Evolutionary conservation across 2,113 vertebrate genomes (phyloP).

Genomic region (Copsychus sechellarum): DNA sequence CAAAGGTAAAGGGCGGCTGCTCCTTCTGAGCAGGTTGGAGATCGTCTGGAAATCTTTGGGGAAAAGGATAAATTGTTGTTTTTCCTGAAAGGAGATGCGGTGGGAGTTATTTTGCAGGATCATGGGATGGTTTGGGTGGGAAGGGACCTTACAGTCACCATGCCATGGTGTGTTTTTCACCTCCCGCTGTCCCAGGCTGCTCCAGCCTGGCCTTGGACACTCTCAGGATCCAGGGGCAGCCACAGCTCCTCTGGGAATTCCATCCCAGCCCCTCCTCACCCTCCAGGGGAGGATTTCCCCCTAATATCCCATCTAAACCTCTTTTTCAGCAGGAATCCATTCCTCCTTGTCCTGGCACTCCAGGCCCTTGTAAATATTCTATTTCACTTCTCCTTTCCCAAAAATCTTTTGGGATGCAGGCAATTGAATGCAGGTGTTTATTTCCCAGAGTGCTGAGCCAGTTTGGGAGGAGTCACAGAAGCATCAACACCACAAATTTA

Average conservation of each 20-base stretch:
- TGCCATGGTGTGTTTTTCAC: not conserved
- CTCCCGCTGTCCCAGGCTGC: fast-evolving
- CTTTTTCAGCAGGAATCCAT: not conserved
- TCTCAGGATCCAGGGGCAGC: not conserved
- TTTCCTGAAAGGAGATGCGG: not conserved
- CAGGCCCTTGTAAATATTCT: not conserved
- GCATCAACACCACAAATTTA: not conserved
- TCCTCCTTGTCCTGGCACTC: not conserved
- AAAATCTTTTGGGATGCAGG: not conserved
- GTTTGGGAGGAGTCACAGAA: not conserved
- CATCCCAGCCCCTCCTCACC: not conserved
- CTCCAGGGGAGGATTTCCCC: not conserved
- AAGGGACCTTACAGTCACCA: not conserved
- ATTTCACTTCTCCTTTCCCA: not conserved
- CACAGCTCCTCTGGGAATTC: not conserved
- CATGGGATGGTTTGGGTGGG: not conserved
- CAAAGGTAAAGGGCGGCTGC: not conserved
- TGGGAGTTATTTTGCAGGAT: not conserved
- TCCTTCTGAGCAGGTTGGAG: not conserved
- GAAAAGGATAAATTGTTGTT: not conserved
- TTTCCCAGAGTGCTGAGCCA: not conserved
- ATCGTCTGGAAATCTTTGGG: not conserved
- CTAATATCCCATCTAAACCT: not conserved
- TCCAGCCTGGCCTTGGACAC: not conserved
- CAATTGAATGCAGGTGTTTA: not conserved